Base-by-base conservation (phyloP, 2,113 vertebrate genomes). In the Anarhynchus alexandrinus region DNA sequence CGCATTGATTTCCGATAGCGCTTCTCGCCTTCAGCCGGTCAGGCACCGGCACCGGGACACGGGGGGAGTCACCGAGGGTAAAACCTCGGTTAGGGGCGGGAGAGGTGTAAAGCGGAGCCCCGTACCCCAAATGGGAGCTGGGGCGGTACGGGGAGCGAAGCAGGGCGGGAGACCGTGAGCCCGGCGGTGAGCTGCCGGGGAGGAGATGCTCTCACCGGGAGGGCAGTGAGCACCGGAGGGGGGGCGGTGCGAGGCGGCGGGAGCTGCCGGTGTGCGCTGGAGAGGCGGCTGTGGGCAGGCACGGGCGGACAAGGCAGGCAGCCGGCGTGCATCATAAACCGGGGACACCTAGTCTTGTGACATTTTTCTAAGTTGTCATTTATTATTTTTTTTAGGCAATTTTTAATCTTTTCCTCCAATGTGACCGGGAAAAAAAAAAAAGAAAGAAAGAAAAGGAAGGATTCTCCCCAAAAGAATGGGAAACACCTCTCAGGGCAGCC, bases 131-230 rank as follows among this genome's bases (percentile, higher is more conserved):
- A 18, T 1, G 1, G 3, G 65, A 47, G 73, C 59, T 34, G 20
- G 29, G 30, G 27, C 9, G 1, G 4, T 29, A 6, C 26, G 20
- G 54, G 34, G 43, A 11, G 34, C 1, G 1, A 10, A 79, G 47
- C 47, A 19, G 47, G 47, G 47, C 47, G 47, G 47, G 47, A 47
- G 19, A 47, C 20, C 9, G 47, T 19, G 19, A 47, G 47, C 40
- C 57, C 59, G 2, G 4, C 36, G 5, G 5, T 13, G 81, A 58
- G 17, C 6, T 7, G 2, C 7, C 5, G 20, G 58, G 34, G 17
- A 12, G 21, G 21, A 17, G 34, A 12, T 15, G 30, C 6, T 6
- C 3, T 0, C 32, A 5, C 0, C 0, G 26, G 49, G 19, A 43
- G 29, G 21, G 21, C 36, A 8, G 9, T 0, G 26, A 36, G 21